Evolutionary conservation across 2,113 vertebrate genomes (phyloP).

Genomic region (Alaudala cheleensis): DNA sequence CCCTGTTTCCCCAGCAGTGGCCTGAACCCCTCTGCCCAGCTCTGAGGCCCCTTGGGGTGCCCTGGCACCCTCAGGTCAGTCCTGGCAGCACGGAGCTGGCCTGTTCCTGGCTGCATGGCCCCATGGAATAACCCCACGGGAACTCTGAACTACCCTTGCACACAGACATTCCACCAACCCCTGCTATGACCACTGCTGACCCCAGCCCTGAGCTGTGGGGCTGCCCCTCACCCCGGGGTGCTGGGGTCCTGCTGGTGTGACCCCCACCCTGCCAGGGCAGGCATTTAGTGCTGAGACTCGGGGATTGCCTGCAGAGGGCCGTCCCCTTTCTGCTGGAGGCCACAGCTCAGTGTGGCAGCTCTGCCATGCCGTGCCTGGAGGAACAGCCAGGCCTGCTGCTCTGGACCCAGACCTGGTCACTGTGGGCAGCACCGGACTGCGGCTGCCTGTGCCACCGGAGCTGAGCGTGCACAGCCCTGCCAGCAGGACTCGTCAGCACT

Average conservation of each 20-base stretch:
- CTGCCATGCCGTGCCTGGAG: neutral
- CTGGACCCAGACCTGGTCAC: neutral
- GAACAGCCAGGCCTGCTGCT: rapidly evolving
- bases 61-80: neutral
- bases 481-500: rapidly evolving
- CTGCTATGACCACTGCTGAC: rapidly evolving
- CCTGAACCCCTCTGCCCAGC: neutral
- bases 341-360: rapidly evolving
- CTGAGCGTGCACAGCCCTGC: rapidly evolving
- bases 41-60: neutral
- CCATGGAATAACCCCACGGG: rapidly evolving
- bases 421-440: neutral
- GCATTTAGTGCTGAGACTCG: neutral
- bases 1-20: neutral
- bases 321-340: neutral
- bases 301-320: neutral
- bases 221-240: neutral
- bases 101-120: neutral
- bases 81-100: neutral
- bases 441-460: rapidly evolving
- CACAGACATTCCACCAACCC: neutral
- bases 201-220: neutral
- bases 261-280: neutral
- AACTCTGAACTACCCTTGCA: neutral
- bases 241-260: neutral